Evolutionary conservation across 2,797 vertebrate species (phyloP), one percentile per base, ranked within the genome.

Genomic region (Falco naumanni): DNA sequence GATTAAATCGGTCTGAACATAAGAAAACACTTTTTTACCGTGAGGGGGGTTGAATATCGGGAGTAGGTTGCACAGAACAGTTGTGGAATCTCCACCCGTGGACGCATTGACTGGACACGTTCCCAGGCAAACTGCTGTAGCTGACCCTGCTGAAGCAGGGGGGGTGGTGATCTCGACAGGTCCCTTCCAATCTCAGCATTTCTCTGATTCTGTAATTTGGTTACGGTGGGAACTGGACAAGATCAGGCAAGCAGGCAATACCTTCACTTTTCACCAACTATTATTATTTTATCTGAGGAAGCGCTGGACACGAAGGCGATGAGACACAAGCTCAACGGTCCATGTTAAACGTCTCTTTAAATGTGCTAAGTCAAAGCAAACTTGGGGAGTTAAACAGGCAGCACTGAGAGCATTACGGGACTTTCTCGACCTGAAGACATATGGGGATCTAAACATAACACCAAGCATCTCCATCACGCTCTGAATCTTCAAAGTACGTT

Each of bases 211-310:
- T 47, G 57, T 80, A 83, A 87, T 81, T 89, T 89, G 68, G 76
- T 80, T 74, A 69, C 5, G 48, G 39, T 37, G 56, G 76, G 92
- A 86, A 85, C 53, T 28, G 79, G 57, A 70, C 54, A 71, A 75
- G 89, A 93, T 84, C 90, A 82, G 69, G 66, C 53, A 89, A 93
- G 56, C 77, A 91, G 47, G 84, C 77, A 57, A 60, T 84, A 41
- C 68, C 64, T 77, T 79, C 59, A 20, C 71, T 90, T 86, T 84
- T 75, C 87, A 90, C 65, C 80, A 61, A 93, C 66, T 85, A 53
- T 77, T 72, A 88, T 84, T 89, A 54, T 89, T 69, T 89, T 53
- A 91, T 77, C 83, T 95, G 84, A 61, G 90, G 77, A 89, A 80
- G 76, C 75, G 47, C 16, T 54, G 56, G 93, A 53, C 16, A 33